Conservation (phyloP, 2,797 vertebrate genomes). For the Manis pentadactyla region DNA sequence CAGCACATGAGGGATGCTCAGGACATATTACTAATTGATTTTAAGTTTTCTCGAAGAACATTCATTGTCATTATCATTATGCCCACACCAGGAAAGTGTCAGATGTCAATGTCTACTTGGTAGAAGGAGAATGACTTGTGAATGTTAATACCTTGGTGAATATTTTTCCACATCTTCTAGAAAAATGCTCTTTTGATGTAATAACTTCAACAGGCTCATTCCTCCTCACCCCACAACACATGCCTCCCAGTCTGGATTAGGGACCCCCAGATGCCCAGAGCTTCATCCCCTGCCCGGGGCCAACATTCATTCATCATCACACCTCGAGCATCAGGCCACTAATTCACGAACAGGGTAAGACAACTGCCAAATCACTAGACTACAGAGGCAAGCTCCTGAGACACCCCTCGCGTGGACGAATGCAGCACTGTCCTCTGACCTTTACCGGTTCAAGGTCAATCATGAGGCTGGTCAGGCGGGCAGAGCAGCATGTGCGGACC, state of each 20-base stretch:
- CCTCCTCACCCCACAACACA: constrained; percentile 7
- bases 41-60: constrained; percentile 77
- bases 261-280: constrained; percentile 2
- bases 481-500: constrained; percentile 85
- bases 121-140: constrained; percentile 72
- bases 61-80: constrained; percentile 62
- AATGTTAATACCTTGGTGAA: constrained; percentile 77
- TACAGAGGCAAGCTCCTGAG: constrained; percentile 86
- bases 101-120: constrained; percentile 76
- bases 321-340: constrained; percentile 85
- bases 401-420: constrained; percentile 90
- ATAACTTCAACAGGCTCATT: not conserved
- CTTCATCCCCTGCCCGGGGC: constrained; percentile 48
- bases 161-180: constrained; percentile 71
- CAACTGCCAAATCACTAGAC: constrained; percentile 90
- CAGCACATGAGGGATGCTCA: not conserved
- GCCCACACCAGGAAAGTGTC: constrained; percentile 77
- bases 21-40: constrained; percentile 66
- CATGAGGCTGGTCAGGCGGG: constrained; percentile 91
- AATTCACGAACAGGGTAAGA: constrained; percentile 88
- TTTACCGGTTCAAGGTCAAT: constrained; percentile 91
- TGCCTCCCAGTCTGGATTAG: not conserved
- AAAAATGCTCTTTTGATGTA: constrained; percentile 72
- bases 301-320: constrained; percentile 77
- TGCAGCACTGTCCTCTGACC: constrained; percentile 88